Percentiles rank a stretch among this genome's conserved stretches.
Conservation (phyloP, 2,888 invertebrate genomes). For the Tillus elongatus region DNA sequence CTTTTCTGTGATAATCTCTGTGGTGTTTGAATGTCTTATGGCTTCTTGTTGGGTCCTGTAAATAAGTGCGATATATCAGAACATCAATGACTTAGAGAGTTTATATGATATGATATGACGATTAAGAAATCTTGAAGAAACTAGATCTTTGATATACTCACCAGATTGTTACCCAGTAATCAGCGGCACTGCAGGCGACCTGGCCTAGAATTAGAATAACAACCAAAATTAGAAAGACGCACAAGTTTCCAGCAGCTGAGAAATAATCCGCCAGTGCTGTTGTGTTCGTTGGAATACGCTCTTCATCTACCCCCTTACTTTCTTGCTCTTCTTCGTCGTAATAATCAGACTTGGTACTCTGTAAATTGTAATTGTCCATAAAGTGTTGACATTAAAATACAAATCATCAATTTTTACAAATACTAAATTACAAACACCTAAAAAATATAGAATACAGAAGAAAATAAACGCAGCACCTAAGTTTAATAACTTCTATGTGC, state of each 20-base stretch:
- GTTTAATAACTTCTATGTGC: too few species aligned
- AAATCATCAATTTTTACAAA: slow-evolving; percentile 4
- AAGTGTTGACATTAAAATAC: too few species aligned
- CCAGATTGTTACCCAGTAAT: slow-evolving; percentile 36
- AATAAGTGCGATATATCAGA: not conserved
- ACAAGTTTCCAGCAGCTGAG: slow-evolving; percentile 26
- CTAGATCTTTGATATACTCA: too few species aligned
- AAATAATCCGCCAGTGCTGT: slow-evolving; percentile 30
- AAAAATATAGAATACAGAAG: too few species aligned
- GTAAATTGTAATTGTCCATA: slow-evolving; percentile 14
- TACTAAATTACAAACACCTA: not conserved
- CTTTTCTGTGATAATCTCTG: slow-evolving; percentile 5
- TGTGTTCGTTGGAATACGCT: slow-evolving; percentile 15
- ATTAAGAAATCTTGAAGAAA: too few species aligned
- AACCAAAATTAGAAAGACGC: slow-evolving; percentile 21
- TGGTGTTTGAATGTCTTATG: slow-evolving; percentile 17
- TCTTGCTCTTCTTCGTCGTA: slow-evolving; percentile 21
- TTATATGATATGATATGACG: too few species aligned
- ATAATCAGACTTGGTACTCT: slow-evolving; percentile 22
- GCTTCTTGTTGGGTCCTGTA: slow-evolving; percentile 33
- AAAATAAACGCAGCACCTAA: too few species aligned
- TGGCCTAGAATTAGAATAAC: slow-evolving; percentile 28
- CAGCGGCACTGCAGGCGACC: slow-evolving; percentile 28
- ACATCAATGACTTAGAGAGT: too few species aligned
- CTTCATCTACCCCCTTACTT: slow-evolving; percentile 19